Conservation (phyloP, 2,113 vertebrate genomes). For the Hippocampus zosterae region DNA sequence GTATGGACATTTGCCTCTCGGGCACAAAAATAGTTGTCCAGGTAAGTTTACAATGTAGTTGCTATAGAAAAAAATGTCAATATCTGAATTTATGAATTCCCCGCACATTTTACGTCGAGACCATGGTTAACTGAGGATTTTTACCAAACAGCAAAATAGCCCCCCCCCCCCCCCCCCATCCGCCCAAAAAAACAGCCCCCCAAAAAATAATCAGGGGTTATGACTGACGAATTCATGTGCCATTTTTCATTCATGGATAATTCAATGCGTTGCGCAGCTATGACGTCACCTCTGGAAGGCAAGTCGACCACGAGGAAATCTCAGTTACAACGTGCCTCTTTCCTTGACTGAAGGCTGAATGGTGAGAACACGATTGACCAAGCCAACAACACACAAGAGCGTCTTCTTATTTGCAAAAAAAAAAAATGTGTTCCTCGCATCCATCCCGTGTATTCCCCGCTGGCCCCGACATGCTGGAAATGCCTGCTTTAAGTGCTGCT, state of each 20-base stretch:
- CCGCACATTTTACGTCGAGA: no score
- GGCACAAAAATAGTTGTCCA: no score
- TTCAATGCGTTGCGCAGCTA: not conserved
- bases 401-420: conserved; percentile 18
- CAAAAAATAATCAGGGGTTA: not conserved
- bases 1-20: not conserved
- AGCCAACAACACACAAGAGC: conserved; percentile 1
- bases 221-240: not conserved
- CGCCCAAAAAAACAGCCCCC: no score
- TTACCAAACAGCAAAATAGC: no score
- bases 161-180: no score
- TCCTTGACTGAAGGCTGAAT: not conserved
- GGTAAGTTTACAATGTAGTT: no score
- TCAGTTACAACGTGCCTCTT: not conserved
- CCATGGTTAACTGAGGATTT: no score
- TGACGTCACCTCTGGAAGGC: not conserved
- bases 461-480: conserved; percentile 62
- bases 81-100: no score
- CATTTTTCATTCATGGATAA: not conserved
- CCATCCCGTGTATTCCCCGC: conserved; percentile 53
- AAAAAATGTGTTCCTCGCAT: conserved; percentile 28
- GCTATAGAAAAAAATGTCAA: no score
- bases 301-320: not conserved
- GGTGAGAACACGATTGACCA: conserved; percentile 5
- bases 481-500: conserved; percentile 70